Evolutionary conservation across 2,113 vertebrate genomes (phyloP).

Genomic region (Recurvirostra avosetta): DNA sequence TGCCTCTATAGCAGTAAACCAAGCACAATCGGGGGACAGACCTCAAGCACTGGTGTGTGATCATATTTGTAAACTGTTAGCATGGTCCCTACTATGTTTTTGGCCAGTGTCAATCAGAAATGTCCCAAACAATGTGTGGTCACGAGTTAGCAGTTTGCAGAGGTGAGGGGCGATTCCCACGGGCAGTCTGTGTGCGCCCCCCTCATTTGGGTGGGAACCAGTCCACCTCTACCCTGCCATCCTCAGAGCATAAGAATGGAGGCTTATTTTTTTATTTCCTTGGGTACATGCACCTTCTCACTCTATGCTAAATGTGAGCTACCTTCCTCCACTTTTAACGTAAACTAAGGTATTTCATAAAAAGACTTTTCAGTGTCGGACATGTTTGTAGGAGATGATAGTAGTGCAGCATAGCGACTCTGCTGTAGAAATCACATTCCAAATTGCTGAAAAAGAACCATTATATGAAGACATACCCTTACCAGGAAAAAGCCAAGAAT

Average conservation of each 20-base stretch:
- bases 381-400: rapidly evolving
- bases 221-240: neutral
- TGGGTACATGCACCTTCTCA: neutral
- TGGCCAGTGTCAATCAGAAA: neutral
- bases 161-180: neutral
- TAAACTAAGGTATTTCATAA: neutral
- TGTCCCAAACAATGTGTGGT: neutral
- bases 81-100: neutral
- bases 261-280: neutral
- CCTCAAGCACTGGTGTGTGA: neutral
- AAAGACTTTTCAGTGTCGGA: neutral
- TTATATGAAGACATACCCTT: neutral
- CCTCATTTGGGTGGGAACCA: neutral
- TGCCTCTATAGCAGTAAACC: neutral
- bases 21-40: neutral
- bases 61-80: neutral
- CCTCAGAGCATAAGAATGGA: neutral
- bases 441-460: neutral
- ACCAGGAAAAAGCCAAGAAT: neutral
- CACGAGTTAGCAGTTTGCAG: neutral
- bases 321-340: neutral
- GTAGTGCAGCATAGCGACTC: rapidly evolving
- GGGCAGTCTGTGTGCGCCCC: too few relatives aligned
- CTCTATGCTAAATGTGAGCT: neutral
- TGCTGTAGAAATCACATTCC: neutral